Conservation (phyloP, 2,797 vertebrate genomes). For the Sebastes steindachneri region DNA sequence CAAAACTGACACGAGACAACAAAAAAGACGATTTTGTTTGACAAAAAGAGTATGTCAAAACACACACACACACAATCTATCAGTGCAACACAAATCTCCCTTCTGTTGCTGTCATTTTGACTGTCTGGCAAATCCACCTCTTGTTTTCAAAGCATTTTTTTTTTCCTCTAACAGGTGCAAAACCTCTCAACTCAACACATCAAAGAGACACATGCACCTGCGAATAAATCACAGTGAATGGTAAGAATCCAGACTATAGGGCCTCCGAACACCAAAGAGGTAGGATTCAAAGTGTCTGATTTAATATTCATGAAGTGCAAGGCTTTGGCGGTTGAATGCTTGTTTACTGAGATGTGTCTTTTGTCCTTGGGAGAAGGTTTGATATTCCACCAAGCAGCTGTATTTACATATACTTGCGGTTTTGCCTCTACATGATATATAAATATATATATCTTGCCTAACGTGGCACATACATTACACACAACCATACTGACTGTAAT, state of each 20-base stretch:
- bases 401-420: slow-evolving; percentile 65
- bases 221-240: slow-evolving; percentile 80
- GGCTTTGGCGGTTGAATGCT: slow-evolving; percentile 78
- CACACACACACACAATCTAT: slow-evolving; percentile 69
- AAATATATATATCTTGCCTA: not conserved
- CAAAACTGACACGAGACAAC: slow-evolving; percentile 28
- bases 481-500: not conserved
- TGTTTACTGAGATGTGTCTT: slow-evolving; percentile 80
- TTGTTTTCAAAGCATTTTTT: slow-evolving; percentile 77
- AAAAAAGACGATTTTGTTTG: slow-evolving; percentile 40
- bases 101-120: slow-evolving; percentile 70
- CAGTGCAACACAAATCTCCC: slow-evolving; percentile 67
- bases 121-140: slow-evolving; percentile 78
- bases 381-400: slow-evolving; percentile 70
- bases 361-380: slow-evolving; percentile 76
- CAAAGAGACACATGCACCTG: slow-evolving; percentile 79
- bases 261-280: slow-evolving; percentile 75
- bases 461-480: not conserved
- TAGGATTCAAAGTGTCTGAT: slow-evolving; percentile 78
- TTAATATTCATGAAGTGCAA: slow-evolving; percentile 81
- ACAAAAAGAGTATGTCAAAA: slow-evolving; percentile 60
- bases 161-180: slow-evolving; percentile 75
- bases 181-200: slow-evolving; percentile 80
- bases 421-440: slow-evolving; percentile 35
- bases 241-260: slow-evolving; percentile 71